Conservation (phyloP, 2,797 vertebrate species). For the Schizopygopsis pylzovi region DNA sequence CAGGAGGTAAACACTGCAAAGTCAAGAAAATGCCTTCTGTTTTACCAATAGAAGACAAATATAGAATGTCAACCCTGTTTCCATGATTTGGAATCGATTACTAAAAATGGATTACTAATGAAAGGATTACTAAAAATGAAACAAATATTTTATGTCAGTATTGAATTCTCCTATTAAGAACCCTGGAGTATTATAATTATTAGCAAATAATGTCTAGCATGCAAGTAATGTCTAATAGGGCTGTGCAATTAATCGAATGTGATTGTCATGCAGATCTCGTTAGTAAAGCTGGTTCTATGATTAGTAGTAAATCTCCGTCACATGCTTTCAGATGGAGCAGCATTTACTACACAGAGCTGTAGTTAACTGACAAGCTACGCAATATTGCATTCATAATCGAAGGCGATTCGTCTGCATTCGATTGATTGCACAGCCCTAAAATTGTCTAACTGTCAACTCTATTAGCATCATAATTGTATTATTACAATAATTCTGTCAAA, state of each 20-base stretch:
- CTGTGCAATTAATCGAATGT: too few species aligned
- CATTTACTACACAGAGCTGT: too few species aligned
- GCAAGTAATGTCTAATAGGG: background rate
- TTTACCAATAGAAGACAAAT: background rate
- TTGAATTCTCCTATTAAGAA: background rate
- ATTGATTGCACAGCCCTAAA: too few species aligned
- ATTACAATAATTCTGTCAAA: background rate
- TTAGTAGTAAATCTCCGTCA: too few species aligned
- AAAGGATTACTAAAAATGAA: background rate
- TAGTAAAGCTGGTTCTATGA: too few species aligned
- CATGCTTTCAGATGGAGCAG: too few species aligned
- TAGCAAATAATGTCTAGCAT: background rate
- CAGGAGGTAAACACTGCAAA: background rate
- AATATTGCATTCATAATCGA: too few species aligned
- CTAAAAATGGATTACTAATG: too few species aligned
- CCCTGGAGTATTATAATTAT: background rate
- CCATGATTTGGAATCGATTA: background rate
- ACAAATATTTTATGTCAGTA: background rate
- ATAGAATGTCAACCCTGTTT: background rate
- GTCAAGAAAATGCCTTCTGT: background rate
- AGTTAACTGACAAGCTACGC: too few species aligned
- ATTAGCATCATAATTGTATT: background rate
- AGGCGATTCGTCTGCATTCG: too few species aligned
- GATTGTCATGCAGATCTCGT: too few species aligned
- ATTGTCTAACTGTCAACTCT: background rate